These are phyloP conservation scores for Arrhamphus sclerolepis DNA, from an alignment of 2,797 vertebrate genomes.

Conservation along the genomic window DNA sequence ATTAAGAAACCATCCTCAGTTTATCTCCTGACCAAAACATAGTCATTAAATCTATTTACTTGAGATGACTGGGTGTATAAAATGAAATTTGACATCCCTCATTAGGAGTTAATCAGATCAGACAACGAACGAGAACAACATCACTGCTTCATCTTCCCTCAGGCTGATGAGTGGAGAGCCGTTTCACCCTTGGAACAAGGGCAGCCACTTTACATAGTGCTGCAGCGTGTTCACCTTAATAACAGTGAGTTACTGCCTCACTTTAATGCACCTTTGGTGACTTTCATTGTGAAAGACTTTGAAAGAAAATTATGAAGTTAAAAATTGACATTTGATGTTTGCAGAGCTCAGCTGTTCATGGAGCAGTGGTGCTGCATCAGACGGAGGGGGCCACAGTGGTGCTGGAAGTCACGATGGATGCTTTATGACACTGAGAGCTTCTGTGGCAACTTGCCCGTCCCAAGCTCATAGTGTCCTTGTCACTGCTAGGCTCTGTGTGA, in stretches of 20 bases:
- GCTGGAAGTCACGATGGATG: constrained; percentile 61
- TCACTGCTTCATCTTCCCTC: constrained; percentile 47
- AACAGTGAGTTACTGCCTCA: constrained; percentile 7
- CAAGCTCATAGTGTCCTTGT: constrained; percentile 41
- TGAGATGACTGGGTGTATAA: constrained; percentile 26
- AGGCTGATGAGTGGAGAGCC: constrained; percentile 8
- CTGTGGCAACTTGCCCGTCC: constrained; percentile 63
- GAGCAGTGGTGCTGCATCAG: constrained; percentile 32
- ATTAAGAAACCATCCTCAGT: constrained; percentile 1
- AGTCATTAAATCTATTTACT: constrained; percentile 27
- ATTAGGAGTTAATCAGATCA: constrained; percentile 65
- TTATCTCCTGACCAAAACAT: constrained; percentile 37
- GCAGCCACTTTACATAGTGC: constrained; percentile 14
- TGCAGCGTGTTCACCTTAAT: constrained; percentile 22
- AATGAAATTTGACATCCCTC: constrained; percentile 59
- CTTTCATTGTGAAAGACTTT: constrained; percentile 14
- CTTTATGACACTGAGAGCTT: constrained; percentile 71
- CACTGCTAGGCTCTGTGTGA: constrained; percentile 37
- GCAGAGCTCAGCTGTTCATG: constrained; percentile 17
- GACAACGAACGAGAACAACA: constrained; percentile 54
- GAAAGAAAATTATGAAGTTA: constrained; percentile 28
- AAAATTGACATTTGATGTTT: constrained; percentile 48
- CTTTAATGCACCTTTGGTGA: constrained; percentile 37
- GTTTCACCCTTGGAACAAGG: constrained; percentile 26
- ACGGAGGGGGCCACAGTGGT: constrained; percentile 25